Evolutionary conservation across 2,113 vertebrate species (phyloP).

Genomic region (Myodes glareolus): DNA sequence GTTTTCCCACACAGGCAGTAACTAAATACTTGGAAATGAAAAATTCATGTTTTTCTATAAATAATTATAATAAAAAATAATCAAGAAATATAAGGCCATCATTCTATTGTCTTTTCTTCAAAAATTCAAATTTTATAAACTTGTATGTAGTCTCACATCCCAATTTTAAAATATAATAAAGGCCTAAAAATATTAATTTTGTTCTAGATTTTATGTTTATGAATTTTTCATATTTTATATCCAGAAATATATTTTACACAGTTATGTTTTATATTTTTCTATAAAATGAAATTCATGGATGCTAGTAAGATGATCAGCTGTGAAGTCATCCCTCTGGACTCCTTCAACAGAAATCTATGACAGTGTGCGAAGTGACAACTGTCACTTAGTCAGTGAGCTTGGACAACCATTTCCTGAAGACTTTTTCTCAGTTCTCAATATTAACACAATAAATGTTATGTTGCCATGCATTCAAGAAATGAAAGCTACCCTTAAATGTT

Average conservation of each 20-base stretch:
- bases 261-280: not conserved
- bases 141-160: not conserved
- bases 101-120: not conserved
- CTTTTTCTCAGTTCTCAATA: not conserved
- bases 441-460: not conserved
- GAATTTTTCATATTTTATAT: not conserved
- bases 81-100: not conserved
- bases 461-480: not conserved
- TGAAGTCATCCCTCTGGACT: not conserved
- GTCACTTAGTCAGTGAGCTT: not conserved
- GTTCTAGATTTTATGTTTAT: not conserved
- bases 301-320: not conserved
- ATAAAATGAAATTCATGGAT: not conserved
- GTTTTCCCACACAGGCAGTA: not conserved
- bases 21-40: slow-evolving; percentile 7
- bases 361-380: not conserved
- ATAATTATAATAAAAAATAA: not conserved
- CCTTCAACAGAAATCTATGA: not conserved
- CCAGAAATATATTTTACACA: not conserved
- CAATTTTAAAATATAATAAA: not conserved
- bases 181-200: not conserved
- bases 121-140: not conserved
- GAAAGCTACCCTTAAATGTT: not conserved
- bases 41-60: not conserved
- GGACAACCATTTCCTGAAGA: not conserved